phyloP scores from a whole-genome alignment of 1,140 invertebrate species.

The Tenebrio molitor region DNA sequence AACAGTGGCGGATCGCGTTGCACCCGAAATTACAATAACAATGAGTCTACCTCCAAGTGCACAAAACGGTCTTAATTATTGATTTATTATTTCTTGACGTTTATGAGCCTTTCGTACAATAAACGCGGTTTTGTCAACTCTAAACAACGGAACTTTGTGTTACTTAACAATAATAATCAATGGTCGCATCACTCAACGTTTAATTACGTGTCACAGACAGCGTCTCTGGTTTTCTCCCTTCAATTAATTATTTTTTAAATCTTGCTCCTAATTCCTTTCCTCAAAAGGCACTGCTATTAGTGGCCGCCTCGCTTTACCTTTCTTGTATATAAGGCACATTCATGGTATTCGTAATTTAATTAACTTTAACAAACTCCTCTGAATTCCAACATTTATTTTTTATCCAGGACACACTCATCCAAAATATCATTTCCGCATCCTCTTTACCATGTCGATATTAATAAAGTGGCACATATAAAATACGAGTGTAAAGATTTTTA shows the following conservation, averaged over 20 bases:
- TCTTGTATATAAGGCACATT: too few relatives aligned
- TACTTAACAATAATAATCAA: conserved; percentile 24
- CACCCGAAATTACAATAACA: conserved; percentile 15
- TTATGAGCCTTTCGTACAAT: conserved; percentile 23
- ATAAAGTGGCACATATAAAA: too few relatives aligned
- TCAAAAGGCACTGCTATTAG: background rate
- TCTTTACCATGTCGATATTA: too few relatives aligned
- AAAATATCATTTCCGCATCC: too few relatives aligned
- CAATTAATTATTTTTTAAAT: conserved; percentile 32
- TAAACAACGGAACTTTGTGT: conserved; percentile 8
- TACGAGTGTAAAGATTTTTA: too few relatives aligned
- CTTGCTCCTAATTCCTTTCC: background rate
- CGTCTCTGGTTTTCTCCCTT: background rate
- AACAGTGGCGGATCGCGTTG: background rate
- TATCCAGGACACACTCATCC: too few relatives aligned
- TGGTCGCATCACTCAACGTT: conserved; percentile 8
- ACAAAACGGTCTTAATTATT: conserved; percentile 30
- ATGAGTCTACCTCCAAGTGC: conserved; percentile 13
- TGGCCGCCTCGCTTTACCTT: background rate
- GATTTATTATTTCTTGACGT: conserved; percentile 36
- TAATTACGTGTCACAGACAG: conserved; percentile 25
- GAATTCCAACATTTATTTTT: too few relatives aligned
- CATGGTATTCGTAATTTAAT: too few relatives aligned
- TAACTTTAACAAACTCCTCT: too few relatives aligned
- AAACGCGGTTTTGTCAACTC: conserved; percentile 19